Evolutionary conservation across 1,140 invertebrate genomes (phyloP), one percentile per base, ranked within the genome.

Genomic region (Tyrophagus putrescentiae): DNA sequence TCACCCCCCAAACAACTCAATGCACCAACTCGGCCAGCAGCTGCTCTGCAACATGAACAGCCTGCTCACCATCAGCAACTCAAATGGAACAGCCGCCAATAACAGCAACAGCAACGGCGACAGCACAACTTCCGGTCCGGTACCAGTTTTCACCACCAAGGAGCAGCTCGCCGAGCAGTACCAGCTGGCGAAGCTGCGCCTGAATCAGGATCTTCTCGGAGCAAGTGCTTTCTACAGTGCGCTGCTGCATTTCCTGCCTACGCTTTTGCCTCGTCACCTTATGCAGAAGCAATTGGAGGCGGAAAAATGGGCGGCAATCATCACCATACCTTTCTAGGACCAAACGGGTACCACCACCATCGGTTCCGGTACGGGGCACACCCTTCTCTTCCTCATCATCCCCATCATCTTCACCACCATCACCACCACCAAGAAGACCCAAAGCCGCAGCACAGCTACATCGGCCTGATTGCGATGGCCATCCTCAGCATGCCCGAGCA

Each of bases 401-500:
- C 18, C 6, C 41, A 42, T 3, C 6, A 1, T 3, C 11, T 34
- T 56, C 25, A 56, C 39, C 16, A 33, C 27, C 16, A 28, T 31
- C 53, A 28, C 27, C 16, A 41, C 27, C 1, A 57, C 52, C 57
- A 64, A 11, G 68, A 69, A 25, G 65, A 69, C n/a, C 66, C 62
- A 31, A 69, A 69, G 52, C 68, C 68, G 3, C 65, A 66, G 41
- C 67, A 69, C 48, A 64, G 62, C 39, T 98, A 98, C 73, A 98
- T 98, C 66, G 93, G 89, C 0, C 76, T 95, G 2, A 94, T 95
- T 63, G 89, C 91, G 0, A 97, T 97, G 91, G 94, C 94, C 0
- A 98, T 98, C 59, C 76, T 98, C 1, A 89, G 84, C 64, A 83
- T 84, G 0, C 82, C 87, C 0, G 94, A 98, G n/a, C 82, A 84